Base-by-base conservation (phyloP, 2,888 invertebrate genomes). In the Campopleginae sp. region DNA sequence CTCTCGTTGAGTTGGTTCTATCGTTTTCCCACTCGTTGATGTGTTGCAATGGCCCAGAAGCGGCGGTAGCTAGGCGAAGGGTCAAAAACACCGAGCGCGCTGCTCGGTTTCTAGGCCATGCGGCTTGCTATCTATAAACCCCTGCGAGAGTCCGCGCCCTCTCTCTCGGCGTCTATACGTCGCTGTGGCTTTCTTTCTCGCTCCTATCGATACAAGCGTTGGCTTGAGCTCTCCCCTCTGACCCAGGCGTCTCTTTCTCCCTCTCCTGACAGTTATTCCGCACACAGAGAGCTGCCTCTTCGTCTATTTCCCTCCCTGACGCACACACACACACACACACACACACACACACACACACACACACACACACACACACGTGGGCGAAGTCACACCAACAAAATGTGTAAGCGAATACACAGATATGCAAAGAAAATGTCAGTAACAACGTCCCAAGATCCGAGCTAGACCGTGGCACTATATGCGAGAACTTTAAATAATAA, bases 11-110 rank as follows among this genome's bases (percentile, higher is more conserved):
- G n/a, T 54, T 71, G 44, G 31, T 72, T 65, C 80, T 72, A 48
- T 54, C 31, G 75, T 66, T 75, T 63, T 72, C 75, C 66, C 76
- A 66, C 74, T 77, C 71, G 83, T 66, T 74, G 79, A 76, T 83
- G 91, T 92, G 92, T 92, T 92, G 93, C 92, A 93, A 93, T 93
- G 93, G 93, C 93, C 93, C 92, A 93, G 93, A 93, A 93, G 93
- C 91, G 92, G 93, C 91, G 91, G 92, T 92, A 92, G 93, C 93
- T 92, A 92, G 93, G 93, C 93, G 91, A 93, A 93, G 93, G 93
- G 93, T 93, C 93, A 93, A 93, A 93, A 93, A 93, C 93, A 93
- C 93, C 92, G 91, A 92, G 93, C 91, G 70, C 82, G 85, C 80
- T 72, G 90, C 92, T 91, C 91, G 91, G 93, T 93, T 93, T 93